Evolutionary conservation across 2,888 invertebrate species (phyloP).

Genomic region (Drosophila neotestacea): DNA sequence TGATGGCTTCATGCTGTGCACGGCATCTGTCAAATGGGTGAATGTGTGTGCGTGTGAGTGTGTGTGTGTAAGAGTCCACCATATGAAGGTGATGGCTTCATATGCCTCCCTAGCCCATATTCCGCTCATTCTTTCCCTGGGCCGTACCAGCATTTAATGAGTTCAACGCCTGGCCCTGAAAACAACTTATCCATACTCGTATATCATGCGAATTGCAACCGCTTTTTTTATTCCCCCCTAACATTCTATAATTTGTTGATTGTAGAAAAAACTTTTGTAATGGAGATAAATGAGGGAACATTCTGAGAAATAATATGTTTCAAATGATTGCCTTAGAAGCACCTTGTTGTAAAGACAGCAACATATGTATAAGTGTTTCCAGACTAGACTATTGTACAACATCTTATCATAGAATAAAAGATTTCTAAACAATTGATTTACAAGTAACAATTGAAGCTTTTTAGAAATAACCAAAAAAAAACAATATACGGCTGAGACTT

Average conservation of each 20-base stretch:
- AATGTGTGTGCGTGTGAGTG: background rate
- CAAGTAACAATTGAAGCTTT: no score
- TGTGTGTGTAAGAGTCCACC: background rate
- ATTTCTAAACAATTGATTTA: no score
- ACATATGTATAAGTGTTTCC: background rate
- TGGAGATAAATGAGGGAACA: constrained; percentile 6
- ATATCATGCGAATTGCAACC: constrained; percentile 15
- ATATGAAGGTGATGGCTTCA: constrained; percentile 8
- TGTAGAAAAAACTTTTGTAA: constrained; percentile 9
- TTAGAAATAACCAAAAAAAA: no score
- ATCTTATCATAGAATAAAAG: no score
- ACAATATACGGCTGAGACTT: no score
- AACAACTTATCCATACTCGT: constrained; percentile 10
- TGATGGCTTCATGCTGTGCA: constrained; percentile 31
- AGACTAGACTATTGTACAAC: background rate
- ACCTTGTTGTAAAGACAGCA: no score
- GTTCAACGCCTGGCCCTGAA: constrained; percentile 27
- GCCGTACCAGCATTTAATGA: constrained; percentile 35
- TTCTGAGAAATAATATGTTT: background rate
- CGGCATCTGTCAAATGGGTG: constrained; percentile 25
- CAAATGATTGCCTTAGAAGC: background rate
- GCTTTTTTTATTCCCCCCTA: background rate
- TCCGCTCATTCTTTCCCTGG: background rate
- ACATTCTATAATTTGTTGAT: constrained; percentile 14
- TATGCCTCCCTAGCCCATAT: background rate